These are phyloP conservation scores for Phyllopteryx taeniolatus DNA, from an alignment of 2,113 vertebrate genomes.

Conservation along the genomic window DNA sequence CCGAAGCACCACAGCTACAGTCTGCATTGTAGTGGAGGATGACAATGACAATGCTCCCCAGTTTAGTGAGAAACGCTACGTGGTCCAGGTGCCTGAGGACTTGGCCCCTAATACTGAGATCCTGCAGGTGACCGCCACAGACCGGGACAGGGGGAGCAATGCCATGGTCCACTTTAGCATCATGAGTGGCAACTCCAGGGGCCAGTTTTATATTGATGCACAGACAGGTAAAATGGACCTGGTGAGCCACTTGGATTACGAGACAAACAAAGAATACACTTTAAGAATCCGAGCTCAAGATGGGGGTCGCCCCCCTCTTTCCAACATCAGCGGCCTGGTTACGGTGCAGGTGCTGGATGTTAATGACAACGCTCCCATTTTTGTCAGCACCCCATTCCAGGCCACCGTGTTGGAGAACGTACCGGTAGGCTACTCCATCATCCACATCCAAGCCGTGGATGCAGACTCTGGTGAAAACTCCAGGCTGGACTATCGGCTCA, in stretches of 20 bases:
- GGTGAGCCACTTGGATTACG: constrained; percentile 88
- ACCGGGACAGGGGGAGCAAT: constrained; percentile 86
- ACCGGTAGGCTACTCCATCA: constrained; percentile 87
- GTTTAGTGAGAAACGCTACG: constrained; percentile 90
- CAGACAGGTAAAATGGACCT: constrained; percentile 88
- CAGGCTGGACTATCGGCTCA: constrained; percentile 82
- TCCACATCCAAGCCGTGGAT: constrained; percentile 91
- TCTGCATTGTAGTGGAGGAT: constrained; percentile 86
- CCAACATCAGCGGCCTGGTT: constrained; percentile 90
- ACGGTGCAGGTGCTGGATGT: constrained; percentile 90
- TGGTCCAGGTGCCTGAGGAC: constrained; percentile 87
- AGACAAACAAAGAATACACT: constrained; percentile 88
- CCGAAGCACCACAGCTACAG: constrained; percentile 83
- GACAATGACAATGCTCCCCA: constrained; percentile 94
- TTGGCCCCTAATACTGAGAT: constrained; percentile 78
- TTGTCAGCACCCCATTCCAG: constrained; percentile 94
- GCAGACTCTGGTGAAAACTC: constrained; percentile 90
- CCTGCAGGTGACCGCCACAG: constrained; percentile 84
- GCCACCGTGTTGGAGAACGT: constrained; percentile 92
- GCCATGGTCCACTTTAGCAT: constrained; percentile 94
- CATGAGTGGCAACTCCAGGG: constrained; percentile 91
- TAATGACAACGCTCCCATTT: constrained; percentile 92
- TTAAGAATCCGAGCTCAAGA: constrained; percentile 90
- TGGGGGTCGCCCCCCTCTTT: constrained; percentile 87
- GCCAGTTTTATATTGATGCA: constrained; percentile 94